Base-by-base conservation (phyloP, 2,113 vertebrate genomes). In the Rhabdornis inornatus region DNA sequence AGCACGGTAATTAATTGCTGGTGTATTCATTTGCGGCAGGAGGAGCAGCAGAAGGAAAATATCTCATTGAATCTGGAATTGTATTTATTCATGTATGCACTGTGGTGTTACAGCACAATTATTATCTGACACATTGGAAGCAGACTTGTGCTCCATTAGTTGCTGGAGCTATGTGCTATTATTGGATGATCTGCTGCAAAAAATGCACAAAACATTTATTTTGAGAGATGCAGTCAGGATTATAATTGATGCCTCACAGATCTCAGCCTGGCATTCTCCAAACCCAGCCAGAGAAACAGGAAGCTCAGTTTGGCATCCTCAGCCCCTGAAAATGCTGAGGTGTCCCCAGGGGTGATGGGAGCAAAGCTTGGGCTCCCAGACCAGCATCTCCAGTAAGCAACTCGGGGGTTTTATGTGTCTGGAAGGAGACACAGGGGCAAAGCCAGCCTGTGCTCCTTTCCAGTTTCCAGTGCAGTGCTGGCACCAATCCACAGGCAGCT, bases 1-100 rank as follows among this genome's bases (percentile, higher is more conserved):
- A 94, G 77, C 69, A 57, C 24, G 10, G 80, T 97, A 96, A 97
- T 96, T 97, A 96, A 96, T 96, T 94, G 93, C 93, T 96, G 88
- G 80, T 84, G 86, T 94, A 93, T 96, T 95, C 93, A 95, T 96
- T 96, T 96, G 93, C 39, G 0, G 93, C 94, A 92, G 94, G 92
- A 97, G 95, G 72, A 96, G 86, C 86, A 93, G 93, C 95, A 95
- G 88, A 96, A 96, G 95, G 95, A 95, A 96, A 95, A 93, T 94
- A 96, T 87, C 95, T 95, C 92, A 79, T 92, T 96, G 95, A 94
- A 87, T 97, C 93, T 88, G 57, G 94, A 79, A 76, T 94, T 96
- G 93, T 94, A 94, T 97, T 96, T 97, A 97, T 97, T 96, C 90
- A 90, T 95, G 92, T 96, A 93, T 93, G 86, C 94, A 39, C 83